Conservation (phyloP, 2,113 vertebrate species). For the Danio rerio region DNA sequence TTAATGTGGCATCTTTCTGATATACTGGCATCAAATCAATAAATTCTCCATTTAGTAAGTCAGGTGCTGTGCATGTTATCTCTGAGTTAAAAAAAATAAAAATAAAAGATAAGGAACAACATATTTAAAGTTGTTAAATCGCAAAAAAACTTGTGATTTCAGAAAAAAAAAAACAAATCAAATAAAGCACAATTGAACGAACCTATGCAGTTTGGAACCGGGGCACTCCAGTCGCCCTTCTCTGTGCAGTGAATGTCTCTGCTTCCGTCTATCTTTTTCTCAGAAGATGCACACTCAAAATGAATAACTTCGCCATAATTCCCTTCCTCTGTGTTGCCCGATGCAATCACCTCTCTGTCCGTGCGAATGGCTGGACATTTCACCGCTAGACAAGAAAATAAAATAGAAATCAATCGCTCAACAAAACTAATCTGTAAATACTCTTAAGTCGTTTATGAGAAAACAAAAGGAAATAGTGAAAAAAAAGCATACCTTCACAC, state of each 20-base stretch:
- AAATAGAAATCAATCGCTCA: background rate
- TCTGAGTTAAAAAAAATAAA: conserved; percentile 55
- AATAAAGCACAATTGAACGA: background rate
- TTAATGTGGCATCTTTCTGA: conserved; percentile 27
- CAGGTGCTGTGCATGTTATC: conserved; percentile 38
- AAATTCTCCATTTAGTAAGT: conserved; percentile 39
- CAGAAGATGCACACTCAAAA: conserved; percentile 64
- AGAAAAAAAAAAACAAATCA: background rate
- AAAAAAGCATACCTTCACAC: conserved; percentile 71
- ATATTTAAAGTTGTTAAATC: background rate
- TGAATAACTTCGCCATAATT: conserved; percentile 65
- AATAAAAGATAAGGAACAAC: background rate
- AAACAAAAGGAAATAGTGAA: background rate
- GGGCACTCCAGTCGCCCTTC: conserved; percentile 55
- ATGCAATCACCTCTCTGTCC: conserved; percentile 30
- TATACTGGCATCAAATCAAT: background rate
- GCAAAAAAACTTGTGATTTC: background rate
- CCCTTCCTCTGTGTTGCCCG: conserved; percentile 64
- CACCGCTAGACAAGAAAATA: background rate
- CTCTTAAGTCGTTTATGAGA: background rate
- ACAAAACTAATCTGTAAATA: background rate
- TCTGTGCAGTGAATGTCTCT: conserved; percentile 64
- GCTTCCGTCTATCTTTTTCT: background rate
- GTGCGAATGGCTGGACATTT: conserved; percentile 57
- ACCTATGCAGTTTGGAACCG: conserved; percentile 65